Base-by-base conservation (phyloP, 2,113 vertebrate genomes). In the Pleuronectes platessa region DNA sequence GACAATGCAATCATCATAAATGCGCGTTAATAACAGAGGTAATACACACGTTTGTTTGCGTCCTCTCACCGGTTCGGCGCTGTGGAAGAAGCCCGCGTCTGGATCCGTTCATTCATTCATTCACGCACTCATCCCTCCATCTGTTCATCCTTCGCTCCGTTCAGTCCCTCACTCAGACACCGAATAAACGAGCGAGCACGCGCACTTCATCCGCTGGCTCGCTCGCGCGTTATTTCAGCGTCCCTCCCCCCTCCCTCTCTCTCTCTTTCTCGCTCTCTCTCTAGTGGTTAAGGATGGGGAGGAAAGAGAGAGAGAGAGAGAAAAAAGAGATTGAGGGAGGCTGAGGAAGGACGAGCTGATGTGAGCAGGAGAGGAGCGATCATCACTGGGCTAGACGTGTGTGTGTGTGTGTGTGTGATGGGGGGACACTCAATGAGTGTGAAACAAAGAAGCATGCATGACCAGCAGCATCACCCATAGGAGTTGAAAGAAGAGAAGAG, bases 61-160 rank as follows among this genome's bases (percentile, higher is more conserved):
- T 74, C 60, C 61, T 54, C 85, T 82, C 71, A 79, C 85, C 85
- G 85, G 65, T 20, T 78, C 23, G 59, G 58, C 73, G 18, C 42
- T 31, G 51, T 80, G 62, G 58, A 74, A 61, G 63, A 84, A 86
- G 67, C 58, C 81, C 68, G 0, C 58, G 58, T 86, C 37, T 15
- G 53, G 83, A 61, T 90, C 74, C 71, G 76, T 63, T 87, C 77
- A 84, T 84, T 88, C 77, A 84, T 84, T 88, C 83, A 84, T 68
- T 90, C 84, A 85, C 56, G 68, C 75, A 70, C 54, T 64, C 40
- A 76, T 55, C 20, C 75, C 20, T 82, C 86, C 54, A 11, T 85
- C 64, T 71, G 84, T 54, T 84, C 88, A 85, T 86, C 58, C 74
- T 77, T 77, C 83, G 53, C 67, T 83, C 74, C 79, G 84, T 18